Percentiles rank a stretch among this genome's conserved stretches.
Evolutionary conservation across 2,797 vertebrate genomes (phyloP).

Genomic region (Euphonia xanthogaster): DNA sequence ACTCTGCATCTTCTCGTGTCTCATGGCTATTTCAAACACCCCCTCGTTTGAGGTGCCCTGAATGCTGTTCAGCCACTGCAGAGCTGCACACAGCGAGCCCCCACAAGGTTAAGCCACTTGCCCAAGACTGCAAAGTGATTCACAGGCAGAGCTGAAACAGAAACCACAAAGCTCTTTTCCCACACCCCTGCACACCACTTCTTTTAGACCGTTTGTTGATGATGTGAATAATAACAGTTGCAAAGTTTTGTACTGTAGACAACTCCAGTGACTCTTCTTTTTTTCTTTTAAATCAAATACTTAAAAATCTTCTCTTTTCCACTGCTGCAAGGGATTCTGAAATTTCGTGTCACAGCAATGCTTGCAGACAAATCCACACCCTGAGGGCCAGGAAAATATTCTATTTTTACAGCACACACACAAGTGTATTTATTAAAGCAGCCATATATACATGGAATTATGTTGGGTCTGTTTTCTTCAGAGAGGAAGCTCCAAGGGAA

Average conservation of each 20-base stretch:
- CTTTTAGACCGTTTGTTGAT: conserved; percentile 42
- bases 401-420: background rate
- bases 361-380: background rate
- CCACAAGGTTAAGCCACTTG: conserved; percentile 32
- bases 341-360: background rate
- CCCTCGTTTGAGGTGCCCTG: background rate
- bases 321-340: background rate
- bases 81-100: background rate
- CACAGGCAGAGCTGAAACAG: conserved; percentile 47
- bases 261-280: background rate
- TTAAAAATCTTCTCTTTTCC: background rate
- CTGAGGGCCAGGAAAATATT: conserved; percentile 42
- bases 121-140: conserved; percentile 62
- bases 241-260: background rate
- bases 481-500: background rate
- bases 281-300: background rate
- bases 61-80: background rate
- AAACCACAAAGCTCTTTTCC: conserved; percentile 66
- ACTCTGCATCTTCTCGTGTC: background rate
- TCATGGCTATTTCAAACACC: background rate
- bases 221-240: conserved; percentile 44
- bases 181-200: conserved; percentile 68
- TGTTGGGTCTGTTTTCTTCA: background rate
- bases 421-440: background rate
- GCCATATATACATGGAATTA: background rate